Base-by-base conservation (phyloP, 1,140 invertebrate species). In the Mycetomoellerius zeteki region DNA sequence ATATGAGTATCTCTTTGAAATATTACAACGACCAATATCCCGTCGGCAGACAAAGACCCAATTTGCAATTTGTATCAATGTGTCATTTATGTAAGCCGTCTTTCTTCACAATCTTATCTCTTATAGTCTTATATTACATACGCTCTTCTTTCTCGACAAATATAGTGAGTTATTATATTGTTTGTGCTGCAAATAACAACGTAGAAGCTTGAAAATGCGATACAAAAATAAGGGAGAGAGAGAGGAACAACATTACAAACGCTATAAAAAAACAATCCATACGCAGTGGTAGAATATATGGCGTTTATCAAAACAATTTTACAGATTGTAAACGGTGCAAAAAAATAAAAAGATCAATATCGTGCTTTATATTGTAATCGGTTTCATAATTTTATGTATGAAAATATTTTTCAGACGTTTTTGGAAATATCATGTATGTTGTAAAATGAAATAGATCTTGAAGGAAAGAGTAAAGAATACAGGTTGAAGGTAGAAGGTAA, bases 11-110 rank as follows among this genome's bases (percentile, higher is more conserved):
- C 19, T n/a, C 50, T 75, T 84, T 75, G 33, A 62, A 73, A 75
- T 75, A 75, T 75, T 84, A 62, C 33, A 78, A 30, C 54, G n/a
- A 84, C 37, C 50, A 75, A 75, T 60, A 60, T 10, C 37, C 37
- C 19, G 37, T 10, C 67, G 47, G 14, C 7, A 84, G 56, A 33
- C 16, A 27, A 14, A 81, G 24, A 72, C 12, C 14, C 69, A 73
- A 84, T 73, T 75, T 75, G 54, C 43, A 21, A 73, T 27, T 75
- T 73, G 14, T 37, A 60, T 84, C 69, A 37, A 84, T 33, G 47
- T 30, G 52, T 58, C 65, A 30, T 82, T 80, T 47, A 43, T 3
- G 4, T 60, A 73, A 73, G 52, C 37, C 27, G 19, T 43, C 33
- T 58, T 73, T 58, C 12, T 14, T 60, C 37, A 24, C 19, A 50